phyloP scores from a whole-genome alignment of 2,797 vertebrate genomes.

The Helarctos malayanus region DNA sequence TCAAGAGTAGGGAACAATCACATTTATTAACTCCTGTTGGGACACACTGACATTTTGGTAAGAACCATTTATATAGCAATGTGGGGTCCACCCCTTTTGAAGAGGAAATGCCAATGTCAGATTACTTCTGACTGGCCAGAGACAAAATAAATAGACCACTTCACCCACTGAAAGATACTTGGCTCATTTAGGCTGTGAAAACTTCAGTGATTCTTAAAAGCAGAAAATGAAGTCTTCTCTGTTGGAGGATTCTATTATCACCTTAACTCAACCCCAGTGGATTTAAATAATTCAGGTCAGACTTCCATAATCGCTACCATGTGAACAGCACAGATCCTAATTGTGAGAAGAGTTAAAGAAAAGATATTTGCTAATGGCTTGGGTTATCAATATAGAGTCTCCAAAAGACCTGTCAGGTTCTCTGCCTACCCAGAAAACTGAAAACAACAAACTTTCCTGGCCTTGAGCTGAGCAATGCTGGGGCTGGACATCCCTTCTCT shows the following conservation, averaged over 20 bases:
- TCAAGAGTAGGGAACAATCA: background rate
- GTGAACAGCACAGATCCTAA: background rate
- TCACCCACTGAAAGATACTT: background rate
- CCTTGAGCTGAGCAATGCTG: background rate
- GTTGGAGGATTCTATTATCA: background rate
- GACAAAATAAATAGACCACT: slow-evolving; percentile 18
- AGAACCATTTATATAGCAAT: background rate
- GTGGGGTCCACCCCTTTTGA: background rate
- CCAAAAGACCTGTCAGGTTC: background rate
- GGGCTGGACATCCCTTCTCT: background rate
- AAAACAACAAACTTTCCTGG: background rate
- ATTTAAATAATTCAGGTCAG: slow-evolving; percentile 46
- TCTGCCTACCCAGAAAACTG: background rate
- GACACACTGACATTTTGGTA: background rate
- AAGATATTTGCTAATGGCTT: background rate
- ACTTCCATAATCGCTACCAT: background rate
- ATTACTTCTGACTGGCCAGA: slow-evolving; percentile 37
- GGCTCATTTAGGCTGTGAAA: background rate
- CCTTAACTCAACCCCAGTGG: background rate
- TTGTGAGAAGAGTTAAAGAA: background rate
- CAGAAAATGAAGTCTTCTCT: background rate
- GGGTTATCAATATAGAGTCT: background rate
- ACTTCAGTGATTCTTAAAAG: background rate
- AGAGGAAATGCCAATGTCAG: slow-evolving; percentile 34
- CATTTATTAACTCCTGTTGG: background rate